phyloP scores from a whole-genome alignment of 2,888 invertebrate species.

The Chalcosyrphus nemorum region DNA sequence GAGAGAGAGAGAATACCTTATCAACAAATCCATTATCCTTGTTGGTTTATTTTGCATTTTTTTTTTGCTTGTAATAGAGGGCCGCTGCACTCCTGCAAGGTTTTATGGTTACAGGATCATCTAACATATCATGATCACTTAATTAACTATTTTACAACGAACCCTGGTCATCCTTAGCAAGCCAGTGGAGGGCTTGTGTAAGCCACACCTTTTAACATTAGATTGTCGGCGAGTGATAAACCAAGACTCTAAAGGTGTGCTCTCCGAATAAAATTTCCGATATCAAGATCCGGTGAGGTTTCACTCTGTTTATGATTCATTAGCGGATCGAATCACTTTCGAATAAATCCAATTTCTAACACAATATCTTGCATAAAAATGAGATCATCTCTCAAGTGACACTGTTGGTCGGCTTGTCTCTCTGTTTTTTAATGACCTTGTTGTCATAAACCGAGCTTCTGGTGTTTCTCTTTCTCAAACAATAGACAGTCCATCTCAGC shows the following conservation, averaged over 20 bases:
- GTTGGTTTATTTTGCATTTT: conserved; percentile 2
- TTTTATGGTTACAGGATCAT: conserved; percentile 28
- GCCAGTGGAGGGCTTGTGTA: neutral
- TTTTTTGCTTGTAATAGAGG: no score
- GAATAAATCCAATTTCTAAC: neutral
- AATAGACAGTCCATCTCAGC: neutral
- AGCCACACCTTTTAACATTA: conserved; percentile 26
- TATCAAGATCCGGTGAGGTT: neutral
- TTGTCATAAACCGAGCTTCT: conserved; percentile 2
- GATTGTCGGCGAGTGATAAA: conserved; percentile 2
- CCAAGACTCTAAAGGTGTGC: conserved; percentile 4
- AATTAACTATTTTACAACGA: conserved; percentile 47
- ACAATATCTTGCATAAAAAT: neutral
- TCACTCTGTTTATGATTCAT: neutral
- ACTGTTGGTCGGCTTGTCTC: no score
- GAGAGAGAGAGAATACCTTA: no score
- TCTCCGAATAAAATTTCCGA: neutral
- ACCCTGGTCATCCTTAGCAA: neutral
- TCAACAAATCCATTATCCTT: conserved; percentile 60
- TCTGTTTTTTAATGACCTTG: conserved; percentile 7
- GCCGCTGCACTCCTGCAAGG: conserved; percentile 4
- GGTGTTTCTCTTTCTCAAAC: neutral
- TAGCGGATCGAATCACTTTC: neutral
- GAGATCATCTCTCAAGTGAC: conserved; percentile 6
- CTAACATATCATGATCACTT: conserved; percentile 67